phyloP scores from a whole-genome alignment of 1,140 invertebrate genomes.

The Rhyacophila brunnea region DNA sequence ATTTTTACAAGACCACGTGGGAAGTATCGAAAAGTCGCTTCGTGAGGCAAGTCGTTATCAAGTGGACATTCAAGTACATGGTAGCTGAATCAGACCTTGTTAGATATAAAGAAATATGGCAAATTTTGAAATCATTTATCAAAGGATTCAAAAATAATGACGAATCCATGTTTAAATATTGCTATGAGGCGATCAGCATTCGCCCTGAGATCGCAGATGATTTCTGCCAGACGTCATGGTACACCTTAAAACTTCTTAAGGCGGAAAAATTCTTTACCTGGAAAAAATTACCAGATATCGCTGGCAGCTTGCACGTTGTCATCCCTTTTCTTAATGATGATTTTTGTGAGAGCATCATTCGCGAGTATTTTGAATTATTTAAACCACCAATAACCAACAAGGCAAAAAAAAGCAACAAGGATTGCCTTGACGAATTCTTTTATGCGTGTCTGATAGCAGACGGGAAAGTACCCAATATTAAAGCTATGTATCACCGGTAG shows the following conservation, averaged over 20 bases:
- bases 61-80: slow-evolving; percentile 17
- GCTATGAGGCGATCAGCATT: not conserved
- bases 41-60: slow-evolving; percentile 19
- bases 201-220: not conserved
- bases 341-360: slow-evolving; percentile 19
- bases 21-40: slow-evolving; percentile 16
- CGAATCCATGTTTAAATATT: slow-evolving; percentile 13
- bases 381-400: no score
- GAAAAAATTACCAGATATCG: slow-evolving; percentile 4
- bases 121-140: slow-evolving; percentile 13
- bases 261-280: slow-evolving; percentile 9
- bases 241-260: slow-evolving; percentile 8
- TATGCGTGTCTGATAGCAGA: no score
- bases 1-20: slow-evolving; percentile 19
- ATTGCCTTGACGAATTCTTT: no score
- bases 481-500: no score
- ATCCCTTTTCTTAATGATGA: slow-evolving; percentile 12
- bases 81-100: slow-evolving; percentile 2
- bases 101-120: slow-evolving; percentile 4
- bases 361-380: slow-evolving; percentile 24
- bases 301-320: not conserved
- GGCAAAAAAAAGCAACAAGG: no score
- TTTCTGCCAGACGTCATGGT: slow-evolving; percentile 17
- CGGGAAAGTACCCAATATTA: no score
- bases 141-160: slow-evolving; percentile 17